Conservation (phyloP, 2,888 invertebrate genomes). For the Scrobipalpa costella region DNA sequence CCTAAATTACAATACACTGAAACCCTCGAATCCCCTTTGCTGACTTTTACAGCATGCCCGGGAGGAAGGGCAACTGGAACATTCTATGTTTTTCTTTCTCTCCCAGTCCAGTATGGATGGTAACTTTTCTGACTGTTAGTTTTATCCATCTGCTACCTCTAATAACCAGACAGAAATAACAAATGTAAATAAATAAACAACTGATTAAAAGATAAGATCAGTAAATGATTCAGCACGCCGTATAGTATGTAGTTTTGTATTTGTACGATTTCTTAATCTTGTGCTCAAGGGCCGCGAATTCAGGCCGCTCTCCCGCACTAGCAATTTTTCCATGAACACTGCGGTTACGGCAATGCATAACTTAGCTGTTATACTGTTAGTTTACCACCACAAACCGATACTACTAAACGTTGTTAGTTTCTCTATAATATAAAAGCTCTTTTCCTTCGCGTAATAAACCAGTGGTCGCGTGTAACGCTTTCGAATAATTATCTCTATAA, state of each 20-base stretch:
- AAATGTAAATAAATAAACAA: no score
- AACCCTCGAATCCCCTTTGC: no score
- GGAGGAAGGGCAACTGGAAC: no score
- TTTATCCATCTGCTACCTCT: no score
- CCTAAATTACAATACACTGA: no score
- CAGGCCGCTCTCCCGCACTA: slow-evolving; percentile 11
- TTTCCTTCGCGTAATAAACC: not conserved
- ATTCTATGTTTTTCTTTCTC: no score
- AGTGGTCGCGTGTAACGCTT: slow-evolving; percentile 4
- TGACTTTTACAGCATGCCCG: no score
- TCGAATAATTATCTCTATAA: not conserved
- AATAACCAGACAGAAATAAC: no score
- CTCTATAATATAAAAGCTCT: not conserved
- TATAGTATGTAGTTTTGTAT: not conserved
- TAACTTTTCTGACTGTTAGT: no score
- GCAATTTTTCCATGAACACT: slow-evolving; percentile 1
- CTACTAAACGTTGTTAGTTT: slow-evolving; percentile 1
- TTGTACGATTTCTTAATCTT: not conserved
- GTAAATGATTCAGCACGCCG: no score
- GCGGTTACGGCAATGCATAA: slow-evolving; percentile 6
- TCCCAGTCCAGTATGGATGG: no score
- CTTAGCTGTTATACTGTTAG: not conserved
- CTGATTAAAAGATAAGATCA: no score
- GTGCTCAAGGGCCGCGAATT: slow-evolving; percentile 27
- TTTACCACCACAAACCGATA: not conserved